These are phyloP conservation scores for Spodoptera picta DNA, from an alignment of 2,888 invertebrate genomes.

Conservation along the genomic window DNA sequence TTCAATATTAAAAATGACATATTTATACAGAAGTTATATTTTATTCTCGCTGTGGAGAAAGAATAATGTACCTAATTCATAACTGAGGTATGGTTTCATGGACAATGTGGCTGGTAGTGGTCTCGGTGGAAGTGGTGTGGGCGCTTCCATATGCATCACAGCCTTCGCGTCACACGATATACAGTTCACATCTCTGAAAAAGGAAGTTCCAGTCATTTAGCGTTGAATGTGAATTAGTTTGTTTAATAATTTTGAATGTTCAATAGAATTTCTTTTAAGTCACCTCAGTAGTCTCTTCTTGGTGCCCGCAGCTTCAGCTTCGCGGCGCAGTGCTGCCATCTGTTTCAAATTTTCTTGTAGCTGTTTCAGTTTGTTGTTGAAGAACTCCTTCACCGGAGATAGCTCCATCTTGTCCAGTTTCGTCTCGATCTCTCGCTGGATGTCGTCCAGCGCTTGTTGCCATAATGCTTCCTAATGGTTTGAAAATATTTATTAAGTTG, in stretches of 20 bases:
- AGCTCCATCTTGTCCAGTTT: slow-evolving; percentile 91
- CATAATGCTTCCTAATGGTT: slow-evolving; percentile 87
- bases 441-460: slow-evolving; percentile 90
- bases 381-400: slow-evolving; percentile 90
- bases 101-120: slow-evolving; percentile 88
- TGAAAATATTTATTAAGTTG: too few relatives aligned
- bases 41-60: too few relatives aligned
- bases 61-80: slow-evolving; percentile 89
- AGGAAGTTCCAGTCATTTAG: background rate
- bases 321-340: slow-evolving; percentile 88
- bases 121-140: slow-evolving; percentile 81
- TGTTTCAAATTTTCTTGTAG: slow-evolving; percentile 90
- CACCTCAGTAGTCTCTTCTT: slow-evolving; percentile 90
- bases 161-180: slow-evolving; percentile 93
- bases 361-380: slow-evolving; percentile 88
- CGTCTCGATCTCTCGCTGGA: slow-evolving; percentile 90
- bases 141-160: slow-evolving; percentile 90
- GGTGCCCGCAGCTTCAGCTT: slow-evolving; percentile 92
- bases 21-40: too few relatives aligned
- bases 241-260: too few relatives aligned
- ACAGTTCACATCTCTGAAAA: slow-evolving; percentile 91
- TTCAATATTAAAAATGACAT: too few relatives aligned
- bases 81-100: slow-evolving; percentile 92
- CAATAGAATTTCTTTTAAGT: background rate
- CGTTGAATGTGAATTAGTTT: too few relatives aligned